Base-by-base conservation (phyloP, 2,113 vertebrate species). In the Semnornis frantzii region DNA sequence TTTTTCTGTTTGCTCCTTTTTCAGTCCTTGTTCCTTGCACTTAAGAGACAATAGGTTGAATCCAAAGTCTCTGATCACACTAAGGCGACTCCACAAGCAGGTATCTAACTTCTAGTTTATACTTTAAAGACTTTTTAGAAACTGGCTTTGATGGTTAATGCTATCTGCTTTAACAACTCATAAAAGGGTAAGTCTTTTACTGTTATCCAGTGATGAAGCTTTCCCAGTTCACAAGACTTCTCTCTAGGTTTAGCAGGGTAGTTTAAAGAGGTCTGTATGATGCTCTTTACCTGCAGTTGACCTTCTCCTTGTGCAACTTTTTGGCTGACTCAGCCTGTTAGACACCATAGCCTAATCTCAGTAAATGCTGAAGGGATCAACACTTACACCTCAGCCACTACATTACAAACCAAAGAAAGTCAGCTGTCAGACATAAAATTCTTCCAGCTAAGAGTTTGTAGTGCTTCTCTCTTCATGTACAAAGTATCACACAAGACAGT, bases 201-300 rank as follows among this genome's bases (percentile, higher is more conserved):
- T 62, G 7, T 54, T 70, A 37, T 10, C 46, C 57, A 93, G 6
- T 14, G 9, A 44, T 52, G 17, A 60, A 82, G 33, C 8, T 80
- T 82, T 82, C 46, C 50, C 52, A 66, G 48, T n/a, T 77, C 72
- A 57, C 24, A 14, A 14, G 8, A 27, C 15, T 70, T 80, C 8
- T 78, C 64, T 75, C 60, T 63, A 34, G 33, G 33, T 31, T 74
- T 48, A 83, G 25, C 42, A 60, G 54, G 19, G 19, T 65, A 77
- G n/a, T 75, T 87, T 85, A 74, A 89, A 71, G 39, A 83, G 46
- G 42, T 74, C 68, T 74, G 37, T 64, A 92, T 25, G 8, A 64
- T 52, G 16, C 4, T 70, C 52, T 91, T 91, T 70, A 87, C 83
- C 92, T 89, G 52, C 42, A 82, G 52, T 20, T 92, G 91, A 96